Base-by-base conservation (phyloP, 1,140 invertebrate species). In the Probaryconus sp. region DNA sequence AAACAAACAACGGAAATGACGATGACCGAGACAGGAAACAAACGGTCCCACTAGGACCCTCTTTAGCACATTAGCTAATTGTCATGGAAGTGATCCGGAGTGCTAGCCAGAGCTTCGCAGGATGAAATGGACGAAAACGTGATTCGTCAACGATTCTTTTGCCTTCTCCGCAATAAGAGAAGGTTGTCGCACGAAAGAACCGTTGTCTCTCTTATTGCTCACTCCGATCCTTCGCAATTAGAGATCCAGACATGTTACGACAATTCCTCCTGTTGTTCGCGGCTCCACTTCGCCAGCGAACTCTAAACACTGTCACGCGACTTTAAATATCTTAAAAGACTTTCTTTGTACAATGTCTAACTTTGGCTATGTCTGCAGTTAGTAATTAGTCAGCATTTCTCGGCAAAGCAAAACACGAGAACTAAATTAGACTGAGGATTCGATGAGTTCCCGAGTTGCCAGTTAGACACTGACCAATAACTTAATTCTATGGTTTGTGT, bases 341-440 rank as follows among this genome's bases (percentile, higher is more conserved):
- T 70, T 40, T 63, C 35, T 31, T 43, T 47, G 28, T 35, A 58
- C 37, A 38, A 51, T 26, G 9, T 24, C 50, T 61, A 26, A 61
- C 48, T 70, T 55, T 7, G 42, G 31, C 50, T 63, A 55, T 55
- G 55, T 37, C 17, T 53, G 38, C 14, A 13, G 10, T 13, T 13
- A 69, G 30, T 28, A 35, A 53, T 48, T 37, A 47, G 11, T 61
- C 55, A 70, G 30, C 18, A 17, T 18, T 53, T 61, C 33, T 18
- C 26, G 11, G 26, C 21, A 61, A 3, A 33, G n/a, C 6, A 31
- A 10, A 37, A 47, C 21, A 35, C 10, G 35, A 51, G 9, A 20
- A 51, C 20, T 3, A 48, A 70, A 55, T 70, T 51, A 61, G 47
- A 61, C 65, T 61, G 48, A 70, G 14, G 24, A 65, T 47, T 30